phyloP scores from a whole-genome alignment of 2,797 vertebrate species.

The Coilia nasus region DNA sequence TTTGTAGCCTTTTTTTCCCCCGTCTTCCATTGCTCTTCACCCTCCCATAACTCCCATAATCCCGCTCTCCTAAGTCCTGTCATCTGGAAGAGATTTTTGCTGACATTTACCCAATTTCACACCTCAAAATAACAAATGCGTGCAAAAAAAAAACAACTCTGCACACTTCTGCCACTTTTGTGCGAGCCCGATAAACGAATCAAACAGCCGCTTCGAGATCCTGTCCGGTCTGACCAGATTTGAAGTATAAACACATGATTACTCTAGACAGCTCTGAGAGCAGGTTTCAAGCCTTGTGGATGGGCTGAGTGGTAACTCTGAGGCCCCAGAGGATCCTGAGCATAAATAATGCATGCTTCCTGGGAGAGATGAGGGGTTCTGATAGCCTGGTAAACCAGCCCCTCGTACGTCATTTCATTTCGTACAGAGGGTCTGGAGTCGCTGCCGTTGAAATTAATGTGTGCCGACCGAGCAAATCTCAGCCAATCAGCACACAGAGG shows the following conservation, averaged over 20 bases:
- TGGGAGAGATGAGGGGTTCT: neutral
- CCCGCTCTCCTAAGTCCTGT: neutral
- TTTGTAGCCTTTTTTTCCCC: neutral
- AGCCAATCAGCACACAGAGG: no score
- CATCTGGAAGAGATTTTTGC: slow-evolving; percentile 11
- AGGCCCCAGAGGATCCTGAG: neutral
- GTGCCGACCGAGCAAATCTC: no score
- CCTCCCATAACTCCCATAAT: neutral
- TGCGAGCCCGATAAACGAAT: neutral
- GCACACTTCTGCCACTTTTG: neutral
- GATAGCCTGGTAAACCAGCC: no score
- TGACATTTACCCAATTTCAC: slow-evolving; percentile 18
- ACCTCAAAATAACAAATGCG: slow-evolving; percentile 1
- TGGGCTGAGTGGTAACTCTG: neutral
- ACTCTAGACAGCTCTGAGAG: neutral
- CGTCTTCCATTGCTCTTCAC: neutral
- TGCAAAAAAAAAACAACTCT: neutral
- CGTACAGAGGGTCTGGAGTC: no score
- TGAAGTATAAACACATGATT: neutral
- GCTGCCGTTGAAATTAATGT: no score
- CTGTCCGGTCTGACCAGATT: neutral
- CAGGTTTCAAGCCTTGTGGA: neutral
- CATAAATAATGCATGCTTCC: neutral
- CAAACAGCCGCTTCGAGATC: neutral
- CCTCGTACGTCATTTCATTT: no score